Base-by-base conservation (phyloP, 1,140 invertebrate genomes). In the Drosophila virilis region DNA sequence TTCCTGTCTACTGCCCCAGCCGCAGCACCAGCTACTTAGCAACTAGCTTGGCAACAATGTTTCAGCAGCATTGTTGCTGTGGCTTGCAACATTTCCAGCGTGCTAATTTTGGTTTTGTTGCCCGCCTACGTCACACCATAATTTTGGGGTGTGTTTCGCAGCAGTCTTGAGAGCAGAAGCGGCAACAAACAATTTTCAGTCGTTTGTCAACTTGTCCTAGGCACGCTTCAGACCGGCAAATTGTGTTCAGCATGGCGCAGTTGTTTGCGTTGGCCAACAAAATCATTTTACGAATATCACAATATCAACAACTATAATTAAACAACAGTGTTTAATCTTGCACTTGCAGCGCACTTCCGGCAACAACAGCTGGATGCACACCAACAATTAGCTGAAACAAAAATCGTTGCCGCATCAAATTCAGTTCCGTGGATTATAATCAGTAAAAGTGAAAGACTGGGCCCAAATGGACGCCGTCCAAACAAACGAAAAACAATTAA, bases 151-250 rank as follows among this genome's bases (percentile, higher is more conserved):
- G 77, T 65, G 77, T 83, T 81, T 72, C 52, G 58, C 37, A 42
- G 52, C 62, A 55, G 67, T 62, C 58, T 65, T 55, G 38, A 8
- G 15, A 32, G 37, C 58, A 32, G 55, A 58, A 28, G 59, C 51
- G 42, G 32, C 51, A 64, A 46, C 71, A 78, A 71, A 37, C 50
- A 40, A 46, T 67, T 72, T 74, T 78, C 69, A 88, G 85, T 88
- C 80, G 74, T 48, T 66, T 88, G 77, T 84, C 84, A 88, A 89
- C 84, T 89, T 77, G 73, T 77, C 76, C 61, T 82, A 74, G 69
- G 66, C 73, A 50, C 54, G 61, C 64, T 46, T 54, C 48, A 8
- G 38, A 38, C 33, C 54, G 54, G 64, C 33, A 66, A n/a, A n/a
- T n/a, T 42, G 40, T 17, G 50, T 42, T 38, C 51, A 9, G 35